Base-by-base conservation (phyloP, 1,140 invertebrate species). In the Rhyzopertha dominica region DNA sequence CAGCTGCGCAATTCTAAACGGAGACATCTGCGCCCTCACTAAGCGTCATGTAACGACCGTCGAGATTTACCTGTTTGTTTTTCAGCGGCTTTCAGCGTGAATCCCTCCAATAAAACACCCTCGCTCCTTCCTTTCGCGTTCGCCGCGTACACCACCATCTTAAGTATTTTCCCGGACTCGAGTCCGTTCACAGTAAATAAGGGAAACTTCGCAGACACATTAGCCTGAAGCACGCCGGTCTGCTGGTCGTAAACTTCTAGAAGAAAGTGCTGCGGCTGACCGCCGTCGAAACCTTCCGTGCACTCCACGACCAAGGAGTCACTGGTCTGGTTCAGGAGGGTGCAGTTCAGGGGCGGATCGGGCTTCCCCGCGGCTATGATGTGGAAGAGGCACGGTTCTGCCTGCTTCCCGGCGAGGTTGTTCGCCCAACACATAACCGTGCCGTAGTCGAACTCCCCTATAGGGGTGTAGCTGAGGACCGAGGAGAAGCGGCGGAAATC, bases 21-120 rank as follows among this genome's bases (percentile, higher is more conserved):
- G n/a, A n/a, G n/a, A n/a, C n/a, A n/a, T n/a, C n/a, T n/a, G n/a
- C n/a, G n/a, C n/a, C n/a, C n/a, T n/a, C n/a, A n/a, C n/a, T n/a
- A n/a, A n/a, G n/a, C n/a, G n/a, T n/a, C n/a, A n/a, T n/a, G n/a
- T n/a, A n/a, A n/a, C n/a, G n/a, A n/a, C n/a, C n/a, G n/a, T n/a
- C n/a, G n/a, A n/a, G n/a, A n/a, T 72, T 78, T 72, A 87, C 85
- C 82, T 63, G 84, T 87, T 69, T 85, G 81, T 61, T 85, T 87
- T 57, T 89, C 84, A 18, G 85, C 82, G 28, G 79, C 74, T 67
- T 87, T 85, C 1, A 87, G 69, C 5, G 81, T 85, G 54, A 74
- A 79, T 12, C 77, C 80, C 56, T 81, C 78, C 1, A 84, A 47
- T 9, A 67, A 58, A 5, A 77, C 69, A 8, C 71, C 54, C 22